Evolutionary conservation across 2,797 vertebrate species (phyloP), one percentile per base, ranked within the genome.

Genomic region (Chanos chanos): DNA sequence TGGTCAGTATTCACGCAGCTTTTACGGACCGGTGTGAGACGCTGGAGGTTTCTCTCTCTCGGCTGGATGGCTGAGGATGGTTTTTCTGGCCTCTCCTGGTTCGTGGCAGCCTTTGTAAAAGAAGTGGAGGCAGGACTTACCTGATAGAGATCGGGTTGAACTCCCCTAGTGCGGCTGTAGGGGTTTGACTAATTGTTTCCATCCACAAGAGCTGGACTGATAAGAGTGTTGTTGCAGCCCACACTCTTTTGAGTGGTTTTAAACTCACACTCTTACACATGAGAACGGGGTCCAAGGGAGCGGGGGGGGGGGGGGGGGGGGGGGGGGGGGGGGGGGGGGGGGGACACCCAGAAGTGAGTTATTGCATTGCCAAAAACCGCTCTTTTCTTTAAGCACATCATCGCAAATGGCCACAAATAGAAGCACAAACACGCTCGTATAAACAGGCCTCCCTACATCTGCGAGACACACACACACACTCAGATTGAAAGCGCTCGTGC

Each of bases 101-200:
- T 53, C 16, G 25, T 27, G 15, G 31, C 61, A 66, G 61, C 54
- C 51, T 34, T 16, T 65, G 36, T 56, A 64, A 67, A 52, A 74
- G 68, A 75, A 65, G 54, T 41, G 36, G 58, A 47, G 70, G 65
- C 40, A 75, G 68, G 65, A 77, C 81, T 76, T 60, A 72, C 71
- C 61, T 72, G 79, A 77, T 83, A 71, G 68, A 53, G 72, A 56
- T 61, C 67, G 27, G 44, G 55, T 63, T 53, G 13, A n/a, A 64
- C 67, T 71, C 76, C 65, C 76, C 70, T 64, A 21, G 47, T 58
- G 21, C 31, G 39, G 28, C 12, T 16, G 21, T n/a, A 34, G 40
- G 18, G 41, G 39, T 49, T 58, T 13, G 56, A 58, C 70, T 74
- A 76, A 83, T 76, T 74, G 77, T 79, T 84, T 83, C 77, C 78